Percentiles rank a stretch among this genome's conserved stretches.
These are phyloP conservation scores for Macrosteles quadrilineatus DNA, from an alignment of 1,140 invertebrate species.

Conservation along the genomic window DNA sequence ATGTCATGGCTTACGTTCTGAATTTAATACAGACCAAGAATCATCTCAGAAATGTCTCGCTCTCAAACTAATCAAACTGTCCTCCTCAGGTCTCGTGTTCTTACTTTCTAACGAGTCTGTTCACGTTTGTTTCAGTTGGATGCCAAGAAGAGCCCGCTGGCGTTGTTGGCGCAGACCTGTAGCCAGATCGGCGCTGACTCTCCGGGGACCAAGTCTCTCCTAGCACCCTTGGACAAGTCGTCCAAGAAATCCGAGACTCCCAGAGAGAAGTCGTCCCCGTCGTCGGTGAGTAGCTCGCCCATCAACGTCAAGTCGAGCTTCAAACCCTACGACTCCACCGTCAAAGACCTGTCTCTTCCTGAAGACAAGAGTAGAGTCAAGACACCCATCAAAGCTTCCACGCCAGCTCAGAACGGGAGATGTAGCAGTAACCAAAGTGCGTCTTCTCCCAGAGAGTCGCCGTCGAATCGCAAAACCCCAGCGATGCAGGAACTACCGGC, in stretches of 20 bases:
- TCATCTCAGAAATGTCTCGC: slow-evolving; percentile 11
- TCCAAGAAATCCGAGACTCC: slow-evolving; percentile 55
- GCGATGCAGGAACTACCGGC: slow-evolving; percentile 31
- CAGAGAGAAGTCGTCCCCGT: slow-evolving; percentile 33
- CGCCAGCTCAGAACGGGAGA: slow-evolving; percentile 27
- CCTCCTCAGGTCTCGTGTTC: not conserved
- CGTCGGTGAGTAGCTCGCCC: slow-evolving; percentile 42
- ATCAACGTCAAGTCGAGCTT: slow-evolving; percentile 70
- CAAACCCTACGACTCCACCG: slow-evolving; percentile 80
- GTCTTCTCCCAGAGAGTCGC: slow-evolving; percentile 37
- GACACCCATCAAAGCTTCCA: slow-evolving; percentile 32
- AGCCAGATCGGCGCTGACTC: slow-evolving; percentile 96
- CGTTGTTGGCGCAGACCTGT: slow-evolving; percentile 96
- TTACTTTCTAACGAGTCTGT: slow-evolving; percentile 1
- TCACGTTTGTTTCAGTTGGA: slow-evolving; percentile 81
- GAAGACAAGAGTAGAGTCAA: slow-evolving; percentile 53
- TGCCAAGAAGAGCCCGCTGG: slow-evolving; percentile 96
- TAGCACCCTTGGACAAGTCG: slow-evolving; percentile 69
- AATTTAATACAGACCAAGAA: slow-evolving; percentile 25
- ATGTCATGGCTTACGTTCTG: slow-evolving; percentile 18
- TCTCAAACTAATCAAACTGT: slow-evolving; percentile 20
- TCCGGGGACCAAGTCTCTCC: slow-evolving; percentile 61
- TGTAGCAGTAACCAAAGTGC: slow-evolving; percentile 40
- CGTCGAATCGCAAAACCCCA: slow-evolving; percentile 38
- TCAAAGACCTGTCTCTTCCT: slow-evolving; percentile 64